Conservation (phyloP, 1,140 invertebrate species). For the Phortica variegata region DNA sequence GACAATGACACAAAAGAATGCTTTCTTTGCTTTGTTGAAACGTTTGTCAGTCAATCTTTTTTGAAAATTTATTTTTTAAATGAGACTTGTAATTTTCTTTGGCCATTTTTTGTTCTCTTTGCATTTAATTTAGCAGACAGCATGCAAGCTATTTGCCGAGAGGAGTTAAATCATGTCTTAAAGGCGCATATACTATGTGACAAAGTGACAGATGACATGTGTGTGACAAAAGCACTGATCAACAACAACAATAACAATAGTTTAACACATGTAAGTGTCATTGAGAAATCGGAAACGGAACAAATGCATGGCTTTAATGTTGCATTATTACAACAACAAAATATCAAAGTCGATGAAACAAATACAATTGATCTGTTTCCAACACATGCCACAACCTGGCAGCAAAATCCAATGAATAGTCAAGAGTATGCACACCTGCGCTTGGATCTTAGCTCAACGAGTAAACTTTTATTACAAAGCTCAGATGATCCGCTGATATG, state of each 20-base stretch:
- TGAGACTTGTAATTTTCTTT: too few relatives aligned
- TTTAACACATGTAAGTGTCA: constrained; percentile 1
- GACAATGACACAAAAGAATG: constrained; percentile 43
- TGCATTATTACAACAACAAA: too few relatives aligned
- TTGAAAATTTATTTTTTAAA: too few relatives aligned
- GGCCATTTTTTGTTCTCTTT: too few relatives aligned
- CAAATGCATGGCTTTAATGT: too few relatives aligned
- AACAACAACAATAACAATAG: constrained; percentile 21
- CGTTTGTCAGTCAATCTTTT: too few relatives aligned
- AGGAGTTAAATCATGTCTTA: too few relatives aligned
- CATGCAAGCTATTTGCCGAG: too few relatives aligned
- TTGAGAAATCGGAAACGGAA: constrained; percentile 6
- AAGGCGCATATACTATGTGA: too few relatives aligned
- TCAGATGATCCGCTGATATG: constrained; percentile 54
- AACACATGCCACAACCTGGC: constrained; percentile 27
- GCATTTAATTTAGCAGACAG: too few relatives aligned
- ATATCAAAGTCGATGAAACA: constrained; percentile 34
- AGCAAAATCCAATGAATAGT: constrained; percentile 15
- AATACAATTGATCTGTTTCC: constrained; percentile 15
- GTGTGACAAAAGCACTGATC: too few relatives aligned
- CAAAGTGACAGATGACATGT: too few relatives aligned
- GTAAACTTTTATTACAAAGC: constrained; percentile 39
- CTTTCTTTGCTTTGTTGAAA: constrained; percentile 26
- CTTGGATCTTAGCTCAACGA: constrained; percentile 24
- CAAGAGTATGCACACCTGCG: constrained; percentile 19